Base-by-base conservation (phyloP, 2,113 vertebrate genomes). In the Neotoma lepida region DNA sequence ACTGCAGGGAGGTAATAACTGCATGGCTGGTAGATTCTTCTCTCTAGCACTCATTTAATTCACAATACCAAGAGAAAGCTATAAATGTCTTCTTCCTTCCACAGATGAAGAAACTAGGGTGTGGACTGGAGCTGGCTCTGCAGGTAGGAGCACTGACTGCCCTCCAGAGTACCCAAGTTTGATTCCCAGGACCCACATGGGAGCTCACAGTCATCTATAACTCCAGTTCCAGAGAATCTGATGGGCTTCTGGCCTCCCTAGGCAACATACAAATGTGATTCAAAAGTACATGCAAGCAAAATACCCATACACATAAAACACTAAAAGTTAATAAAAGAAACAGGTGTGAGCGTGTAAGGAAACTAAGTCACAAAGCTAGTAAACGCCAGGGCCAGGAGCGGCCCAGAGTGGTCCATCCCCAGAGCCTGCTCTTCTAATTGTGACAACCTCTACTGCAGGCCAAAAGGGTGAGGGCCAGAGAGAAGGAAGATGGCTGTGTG, bases 51-150 rank as follows among this genome's bases (percentile, higher is more conserved):
- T 51, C 70, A 51, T 12, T 58, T 4, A 49, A 41, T 9, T 61
- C 46, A 90, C 14, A 28, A 7, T 1, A 54, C 1, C 90, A 76
- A 26, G 35, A 86, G n/a, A 44, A 0, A 5, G 61, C 33, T 41
- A 17, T 0, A 30, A 28, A 61, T 30, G 68, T 56, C 86, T 39
- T 66, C 86, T 51, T 74, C 77, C 41, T 22, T 39, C 77, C 41
- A 73, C 1, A 94, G 94, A 80, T 82, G 93, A 86, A 84, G 84
- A 91, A 84, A 92, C 0, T 1, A 22, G 35, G 12, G 12, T 58
- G 5, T 39, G 6, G 54, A 3, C 78, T 39, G 24, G 24, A 82
- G 80, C 61, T 61, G n/a, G 51, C 51, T 39, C 2, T 9, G 51
- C 22, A 58, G 51, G 39, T 81, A 39, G 17, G 33, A 78, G 18